Conservation (phyloP, 2,888 invertebrate species). For the Cantharis rufa region DNA sequence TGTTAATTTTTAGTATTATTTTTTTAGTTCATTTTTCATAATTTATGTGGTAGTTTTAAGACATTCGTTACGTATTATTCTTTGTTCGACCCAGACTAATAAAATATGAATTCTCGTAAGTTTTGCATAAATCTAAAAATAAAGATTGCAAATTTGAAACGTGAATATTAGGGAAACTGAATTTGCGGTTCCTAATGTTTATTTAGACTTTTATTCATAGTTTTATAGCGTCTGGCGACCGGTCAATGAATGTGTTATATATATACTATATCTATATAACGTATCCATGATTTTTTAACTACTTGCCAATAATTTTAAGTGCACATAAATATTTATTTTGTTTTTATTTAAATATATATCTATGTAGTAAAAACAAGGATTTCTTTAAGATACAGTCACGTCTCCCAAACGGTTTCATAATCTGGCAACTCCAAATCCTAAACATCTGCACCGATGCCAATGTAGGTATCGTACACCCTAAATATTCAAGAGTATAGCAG, state of each 20-base stretch:
- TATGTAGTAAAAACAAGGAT: constrained; percentile 8
- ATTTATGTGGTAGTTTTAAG: background rate
- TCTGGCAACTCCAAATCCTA: constrained; percentile 42
- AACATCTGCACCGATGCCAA: constrained; percentile 40
- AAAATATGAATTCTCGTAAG: background rate
- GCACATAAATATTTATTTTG: background rate
- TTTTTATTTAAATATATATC: background rate
- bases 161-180: constrained; percentile 6
- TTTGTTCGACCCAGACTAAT: background rate
- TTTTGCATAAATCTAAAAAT: constrained; percentile 7
- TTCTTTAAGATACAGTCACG: constrained; percentile 41
- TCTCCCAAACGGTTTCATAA: constrained; percentile 38
- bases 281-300: background rate
- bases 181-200: background rate
- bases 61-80: background rate
- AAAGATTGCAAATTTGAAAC: background rate
- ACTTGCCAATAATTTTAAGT: background rate
- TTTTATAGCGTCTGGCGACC: constrained; percentile 12
- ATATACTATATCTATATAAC: no score
- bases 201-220: constrained; percentile 1
- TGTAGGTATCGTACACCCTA: constrained; percentile 51
- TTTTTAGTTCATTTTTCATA: background rate
- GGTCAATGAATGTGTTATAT: constrained; percentile 1
- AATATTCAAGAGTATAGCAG: constrained; percentile 53
- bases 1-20: background rate